phyloP scores from a whole-genome alignment of 2,113 vertebrate species.

The Prochilodus magdalenae region DNA sequence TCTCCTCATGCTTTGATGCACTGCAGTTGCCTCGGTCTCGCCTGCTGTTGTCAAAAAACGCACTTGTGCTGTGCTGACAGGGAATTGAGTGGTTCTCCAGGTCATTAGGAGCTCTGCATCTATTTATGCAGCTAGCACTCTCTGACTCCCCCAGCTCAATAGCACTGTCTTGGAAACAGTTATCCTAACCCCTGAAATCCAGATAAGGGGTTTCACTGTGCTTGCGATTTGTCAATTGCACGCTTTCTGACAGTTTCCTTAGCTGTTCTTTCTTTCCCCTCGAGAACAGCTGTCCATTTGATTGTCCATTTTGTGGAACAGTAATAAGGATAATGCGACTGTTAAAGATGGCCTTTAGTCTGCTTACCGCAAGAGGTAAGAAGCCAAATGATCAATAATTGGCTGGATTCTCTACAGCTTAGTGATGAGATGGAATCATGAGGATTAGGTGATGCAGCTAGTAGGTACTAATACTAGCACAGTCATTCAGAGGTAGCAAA shows the following conservation, averaged over 20 bases:
- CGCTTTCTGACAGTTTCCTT: not conserved
- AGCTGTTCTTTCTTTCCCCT: not conserved
- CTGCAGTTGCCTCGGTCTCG: slow-evolving; percentile 22
- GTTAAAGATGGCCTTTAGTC: slow-evolving; percentile 6
- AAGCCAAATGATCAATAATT: slow-evolving; percentile 48
- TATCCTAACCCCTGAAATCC: not conserved
- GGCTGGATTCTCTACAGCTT: not conserved
- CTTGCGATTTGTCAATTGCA: not conserved
- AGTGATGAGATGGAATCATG: slow-evolving; percentile 42
- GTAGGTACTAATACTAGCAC: not conserved
- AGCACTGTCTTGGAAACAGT: not conserved
- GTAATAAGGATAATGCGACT: slow-evolving; percentile 25
- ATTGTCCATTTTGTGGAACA: not conserved
- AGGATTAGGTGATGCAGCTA: slow-evolving; percentile 43
- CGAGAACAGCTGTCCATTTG: not conserved
- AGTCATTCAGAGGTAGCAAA: not conserved
- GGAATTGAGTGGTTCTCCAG: slow-evolving; percentile 49
- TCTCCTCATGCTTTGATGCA: slow-evolving; percentile 46
- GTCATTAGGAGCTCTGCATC: slow-evolving; percentile 58
- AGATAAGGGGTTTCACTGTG: not conserved
- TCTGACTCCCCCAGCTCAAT: not conserved
- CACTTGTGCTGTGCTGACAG: slow-evolving; percentile 34
- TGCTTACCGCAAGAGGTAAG: slow-evolving; percentile 54
- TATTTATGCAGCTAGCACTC: slow-evolving; percentile 47
- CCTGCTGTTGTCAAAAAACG: slow-evolving; percentile 5